Percentiles rank a stretch among this genome's conserved stretches.
These are phyloP conservation scores for Tetranychus piercei DNA, from an alignment of 2,888 invertebrate genomes.

Conservation along the genomic window DNA sequence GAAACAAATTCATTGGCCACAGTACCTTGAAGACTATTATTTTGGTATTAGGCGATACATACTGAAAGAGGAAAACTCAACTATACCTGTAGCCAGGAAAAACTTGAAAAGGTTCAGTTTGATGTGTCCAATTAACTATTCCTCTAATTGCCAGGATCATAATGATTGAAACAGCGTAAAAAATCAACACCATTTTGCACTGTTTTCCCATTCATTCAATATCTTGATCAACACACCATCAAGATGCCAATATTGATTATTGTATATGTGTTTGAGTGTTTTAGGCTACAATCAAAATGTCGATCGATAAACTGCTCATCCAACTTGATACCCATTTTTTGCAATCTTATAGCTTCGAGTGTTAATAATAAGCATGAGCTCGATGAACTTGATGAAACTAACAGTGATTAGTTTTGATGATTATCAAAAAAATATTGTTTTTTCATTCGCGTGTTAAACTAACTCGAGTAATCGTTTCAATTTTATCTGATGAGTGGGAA, in stretches of 20 bases:
- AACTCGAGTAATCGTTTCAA: too few relatives aligned
- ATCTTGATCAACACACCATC: neutral
- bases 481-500: too few relatives aligned
- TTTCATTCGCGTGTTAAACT: too few relatives aligned
- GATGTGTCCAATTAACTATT: neutral
- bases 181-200: neutral
- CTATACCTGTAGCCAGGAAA: conserved; percentile 25
- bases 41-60: conserved; percentile 26
- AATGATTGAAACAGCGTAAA: neutral
- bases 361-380: too few relatives aligned
- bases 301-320: too few relatives aligned
- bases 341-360: too few relatives aligned
- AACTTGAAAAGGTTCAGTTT: conserved; percentile 21
- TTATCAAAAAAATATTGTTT: too few relatives aligned
- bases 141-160: neutral
- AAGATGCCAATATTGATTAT: neutral
- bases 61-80: conserved; percentile 26
- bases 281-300: too few relatives aligned
- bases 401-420: too few relatives aligned
- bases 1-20: conserved; percentile 32
- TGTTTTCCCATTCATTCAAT: neutral
- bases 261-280: too few relatives aligned
- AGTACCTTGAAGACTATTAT: conserved; percentile 33
- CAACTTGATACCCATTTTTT: too few relatives aligned
- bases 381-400: too few relatives aligned